Base-by-base conservation (phyloP, 2,888 invertebrate genomes). In the Sinhomidia bicolor region DNA sequence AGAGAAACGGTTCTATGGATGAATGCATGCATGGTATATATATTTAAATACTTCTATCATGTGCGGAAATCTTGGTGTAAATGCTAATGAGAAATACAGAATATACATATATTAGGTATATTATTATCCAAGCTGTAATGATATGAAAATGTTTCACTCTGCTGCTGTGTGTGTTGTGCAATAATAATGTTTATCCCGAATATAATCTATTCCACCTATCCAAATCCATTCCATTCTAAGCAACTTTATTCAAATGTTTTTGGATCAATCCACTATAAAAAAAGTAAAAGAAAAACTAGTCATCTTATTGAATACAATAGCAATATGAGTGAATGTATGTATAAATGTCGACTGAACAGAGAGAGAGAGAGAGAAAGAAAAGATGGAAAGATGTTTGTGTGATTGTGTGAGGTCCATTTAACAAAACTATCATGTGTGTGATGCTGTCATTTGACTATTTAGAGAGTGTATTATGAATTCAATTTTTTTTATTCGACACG, bases 401-500 rank as follows among this genome's bases (percentile, higher is more conserved):
- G 86, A 87, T 88, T 88, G 88, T 88, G 88, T 88, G 88, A 88
- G 88, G 88, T 88, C 88, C 83, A 51, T 83, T 88, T 87, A 87
- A 87, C 87, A 87, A 87, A 74, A 78, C 82, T 41, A 65, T 54
- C 74, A 74, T 71, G 54, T 71, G 62, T 76, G 65, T 80, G 85
- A 79, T 65, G 68, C 83, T 88, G 88, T 88, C 88, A 88, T 68
- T 88, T 83, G 78, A 44, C 88, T 68, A 83, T 68, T 88, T 88
- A 87, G 82, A 62, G 76, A 87, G 62, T 87, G 74, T 82, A 81
- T 76, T 82, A 87, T 82, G 78, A 87, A 82, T 83, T 88, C 68
- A 68, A 36, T 88, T 82, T 82, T 82, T 71, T 82, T 71, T 82
- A 80, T 80, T 80, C 88, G 88, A 88, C 88, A 88, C 88, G 78